Evolutionary conservation across 2,888 invertebrate genomes (phyloP), one percentile per base, ranked within the genome.

Genomic region (Dysmachus trigonus): DNA sequence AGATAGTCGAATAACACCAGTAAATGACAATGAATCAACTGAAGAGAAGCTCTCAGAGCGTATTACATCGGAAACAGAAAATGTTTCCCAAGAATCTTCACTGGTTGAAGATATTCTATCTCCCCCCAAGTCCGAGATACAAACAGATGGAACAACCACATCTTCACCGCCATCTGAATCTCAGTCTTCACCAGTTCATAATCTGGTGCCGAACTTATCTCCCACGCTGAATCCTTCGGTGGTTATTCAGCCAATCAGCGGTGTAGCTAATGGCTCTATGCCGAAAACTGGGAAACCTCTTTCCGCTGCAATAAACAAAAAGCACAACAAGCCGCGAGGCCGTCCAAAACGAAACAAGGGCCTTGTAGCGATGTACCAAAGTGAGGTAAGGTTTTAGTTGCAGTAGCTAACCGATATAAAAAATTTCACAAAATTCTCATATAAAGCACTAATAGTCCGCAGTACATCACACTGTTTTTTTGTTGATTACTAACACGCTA

Each of bases 361-460:
- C 10, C 89, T 93, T 72, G 92, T 93, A 71, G 92, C 93, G 53
- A 93, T 94, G 92, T 94, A 94, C 88, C 94, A 94, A 89, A 94
- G 94, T 90, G 94, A 94, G 89, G 93, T 93, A 88, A 92, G 38
- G 15, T 2, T 38, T 10, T 38, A 10, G 2, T 10, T 38, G 10
- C 0, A 38, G 8, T 38, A 10, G 10, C 10, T 38, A 38, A 38
- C 10, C 10, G 38, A 38, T 38, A 38, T 38, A 38, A 1, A 2
- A 41, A 41, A 41, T 13, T n/a, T 41, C 3, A 41, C 38, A 41
- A 41, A 41, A 3, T 13, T 41, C 13, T 41, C 38, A 41, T 8
- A 38, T n/a, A n/a, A n/a, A n/a, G n/a, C n/a, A n/a, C n/a, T n/a
- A n/a, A n/a, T n/a, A n/a, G n/a, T n/a, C n/a, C n/a, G n/a, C n/a